Conservation (phyloP, 2,797 vertebrate species). For the Tympanoctomys barrerae region DNA sequence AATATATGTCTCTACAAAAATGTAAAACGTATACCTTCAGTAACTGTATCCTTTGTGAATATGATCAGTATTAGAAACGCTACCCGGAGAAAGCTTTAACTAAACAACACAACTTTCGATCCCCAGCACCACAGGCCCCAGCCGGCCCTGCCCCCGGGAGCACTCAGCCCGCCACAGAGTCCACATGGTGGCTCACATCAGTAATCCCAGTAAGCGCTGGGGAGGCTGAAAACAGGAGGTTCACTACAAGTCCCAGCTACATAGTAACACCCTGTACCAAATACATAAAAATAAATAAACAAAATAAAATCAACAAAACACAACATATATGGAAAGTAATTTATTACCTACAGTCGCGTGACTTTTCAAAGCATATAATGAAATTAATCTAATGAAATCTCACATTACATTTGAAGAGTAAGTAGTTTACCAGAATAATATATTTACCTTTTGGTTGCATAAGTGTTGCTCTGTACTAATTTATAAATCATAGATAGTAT, state of each 20-base stretch:
- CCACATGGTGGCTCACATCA: no score
- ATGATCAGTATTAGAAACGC: neutral
- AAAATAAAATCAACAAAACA: neutral
- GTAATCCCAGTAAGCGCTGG: no score
- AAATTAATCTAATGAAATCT: constrained; percentile 43
- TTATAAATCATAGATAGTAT: constrained; percentile 95
- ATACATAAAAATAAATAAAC: no score
- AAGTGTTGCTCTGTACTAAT: constrained; percentile 96
- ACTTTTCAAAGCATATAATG: constrained; percentile 18
- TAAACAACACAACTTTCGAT: neutral
- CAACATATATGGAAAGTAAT: neutral
- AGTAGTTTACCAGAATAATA: constrained; percentile 6
- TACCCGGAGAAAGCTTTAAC: constrained; percentile 11
- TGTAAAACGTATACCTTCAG: constrained; percentile 64
- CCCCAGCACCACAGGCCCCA: no score
- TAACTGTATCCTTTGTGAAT: neutral
- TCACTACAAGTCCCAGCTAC: no score
- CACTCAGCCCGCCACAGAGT: no score
- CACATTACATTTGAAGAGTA: neutral
- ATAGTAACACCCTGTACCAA: no score
- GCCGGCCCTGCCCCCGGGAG: no score
- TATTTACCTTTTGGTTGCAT: constrained; percentile 96
- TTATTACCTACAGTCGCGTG: neutral
- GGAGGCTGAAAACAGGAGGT: no score
- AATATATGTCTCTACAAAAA: constrained; percentile 95